Evolutionary conservation across 2,113 vertebrate species (phyloP).

Genomic region (Rhagologus leucostigma): DNA sequence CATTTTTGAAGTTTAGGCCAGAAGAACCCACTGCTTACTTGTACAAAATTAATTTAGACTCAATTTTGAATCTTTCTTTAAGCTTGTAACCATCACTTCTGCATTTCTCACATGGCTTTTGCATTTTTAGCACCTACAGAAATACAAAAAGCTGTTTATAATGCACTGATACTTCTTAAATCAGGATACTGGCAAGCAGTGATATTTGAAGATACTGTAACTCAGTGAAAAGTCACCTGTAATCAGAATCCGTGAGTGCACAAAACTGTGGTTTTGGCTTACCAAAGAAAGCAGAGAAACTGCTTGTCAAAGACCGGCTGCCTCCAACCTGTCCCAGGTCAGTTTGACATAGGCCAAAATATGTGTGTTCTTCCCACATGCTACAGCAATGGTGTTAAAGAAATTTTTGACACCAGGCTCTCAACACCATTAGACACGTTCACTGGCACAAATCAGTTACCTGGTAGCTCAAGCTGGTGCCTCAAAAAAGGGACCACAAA

Average conservation of each 20-base stretch:
- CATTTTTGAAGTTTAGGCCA: neutral
- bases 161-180: neutral
- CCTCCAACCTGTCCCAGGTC: neutral
- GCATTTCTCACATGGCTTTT: neutral
- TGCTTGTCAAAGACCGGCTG: neutral
- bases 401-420: neutral
- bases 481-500: neutral
- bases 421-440: neutral
- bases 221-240: neutral
- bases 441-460: neutral
- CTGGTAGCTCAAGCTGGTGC: neutral
- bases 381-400: neutral
- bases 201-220: neutral
- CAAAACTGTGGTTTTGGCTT: neutral
- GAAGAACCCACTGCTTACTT: neutral
- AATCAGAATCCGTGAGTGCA: neutral
- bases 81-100: neutral
- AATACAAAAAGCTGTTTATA: neutral
- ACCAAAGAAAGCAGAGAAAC: neutral
- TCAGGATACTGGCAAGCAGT: neutral
- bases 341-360: neutral
- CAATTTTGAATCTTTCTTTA: neutral
- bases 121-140: neutral
- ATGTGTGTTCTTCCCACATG: fast-evolving
- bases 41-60: neutral